Evolutionary conservation across 2,888 invertebrate genomes (phyloP).

Genomic region (Tipula confusa): DNA sequence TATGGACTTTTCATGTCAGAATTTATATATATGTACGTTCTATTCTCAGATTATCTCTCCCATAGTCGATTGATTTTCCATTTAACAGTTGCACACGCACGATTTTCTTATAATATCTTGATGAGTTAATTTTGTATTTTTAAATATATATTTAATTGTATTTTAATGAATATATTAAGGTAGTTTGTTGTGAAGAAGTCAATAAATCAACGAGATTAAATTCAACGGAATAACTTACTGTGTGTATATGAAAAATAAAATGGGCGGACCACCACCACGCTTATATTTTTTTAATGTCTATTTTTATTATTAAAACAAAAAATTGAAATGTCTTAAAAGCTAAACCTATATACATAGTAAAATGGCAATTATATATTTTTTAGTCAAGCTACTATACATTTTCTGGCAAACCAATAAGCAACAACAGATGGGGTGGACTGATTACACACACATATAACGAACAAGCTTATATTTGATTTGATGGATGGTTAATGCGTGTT

Average conservation of each 20-base stretch:
- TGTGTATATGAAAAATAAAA: background rate
- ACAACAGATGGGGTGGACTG: background rate
- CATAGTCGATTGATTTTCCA: background rate
- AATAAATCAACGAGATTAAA: background rate
- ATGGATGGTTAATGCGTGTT: constrained; percentile 20
- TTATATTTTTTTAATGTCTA: background rate
- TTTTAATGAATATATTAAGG: background rate
- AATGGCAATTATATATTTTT: constrained; percentile 8
- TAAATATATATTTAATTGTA: background rate
- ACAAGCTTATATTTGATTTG: background rate
- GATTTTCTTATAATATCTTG: background rate
- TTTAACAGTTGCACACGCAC: background rate
- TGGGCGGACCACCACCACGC: background rate
- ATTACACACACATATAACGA: background rate
- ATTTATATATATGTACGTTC: background rate
- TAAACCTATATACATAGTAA: background rate
- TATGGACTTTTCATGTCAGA: background rate
- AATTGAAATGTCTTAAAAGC: constrained; percentile 5
- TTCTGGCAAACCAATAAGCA: background rate
- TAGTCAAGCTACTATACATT: background rate
- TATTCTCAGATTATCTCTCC: background rate
- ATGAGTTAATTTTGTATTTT: background rate
- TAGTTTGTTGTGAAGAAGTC: background rate
- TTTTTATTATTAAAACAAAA: background rate
- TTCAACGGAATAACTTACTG: background rate